These are phyloP conservation scores for Cyclopterus lumpus DNA, from an alignment of 2,797 vertebrate genomes.

Conservation along the genomic window DNA sequence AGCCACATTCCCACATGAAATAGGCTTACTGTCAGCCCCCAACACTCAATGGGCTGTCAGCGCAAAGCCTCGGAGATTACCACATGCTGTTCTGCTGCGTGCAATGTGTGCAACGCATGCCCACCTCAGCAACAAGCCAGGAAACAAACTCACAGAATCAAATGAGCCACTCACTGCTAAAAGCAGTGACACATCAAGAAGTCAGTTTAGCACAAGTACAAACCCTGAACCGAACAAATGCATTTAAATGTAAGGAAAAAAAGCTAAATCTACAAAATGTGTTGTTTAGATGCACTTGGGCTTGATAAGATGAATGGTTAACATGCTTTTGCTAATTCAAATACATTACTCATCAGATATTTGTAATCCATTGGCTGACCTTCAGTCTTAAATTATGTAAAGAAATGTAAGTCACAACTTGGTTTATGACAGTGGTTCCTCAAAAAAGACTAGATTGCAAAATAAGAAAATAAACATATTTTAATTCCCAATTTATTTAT, in stretches of 20 bases:
- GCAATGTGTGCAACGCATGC: conserved; percentile 29
- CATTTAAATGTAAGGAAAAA: background rate
- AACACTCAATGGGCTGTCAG: conserved; percentile 55
- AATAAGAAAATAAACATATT: background rate
- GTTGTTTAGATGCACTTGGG: background rate
- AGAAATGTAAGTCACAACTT: background rate
- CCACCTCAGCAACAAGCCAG: conserved; percentile 66
- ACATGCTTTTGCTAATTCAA: conserved; percentile 6
- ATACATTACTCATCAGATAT: conserved; percentile 35
- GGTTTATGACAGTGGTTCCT: background rate
- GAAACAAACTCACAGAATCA: conserved; percentile 52
- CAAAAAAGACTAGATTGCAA: background rate
- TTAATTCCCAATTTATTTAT: background rate
- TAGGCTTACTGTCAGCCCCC: conserved; percentile 68
- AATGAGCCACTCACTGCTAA: conserved; percentile 23
- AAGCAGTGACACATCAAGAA: conserved; percentile 49
- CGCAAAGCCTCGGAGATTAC: conserved; percentile 58
- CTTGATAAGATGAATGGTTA: conserved; percentile 8
- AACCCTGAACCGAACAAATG: background rate
- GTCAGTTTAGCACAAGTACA: conserved; percentile 14
- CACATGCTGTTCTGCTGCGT: conserved; percentile 43
- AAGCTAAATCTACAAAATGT: background rate
- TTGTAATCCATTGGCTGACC: conserved; percentile 35
- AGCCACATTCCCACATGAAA: conserved; percentile 53
- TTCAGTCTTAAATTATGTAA: conserved; percentile 2